Base-by-base conservation (phyloP, 1,140 invertebrate species). In the Maconellicoccus hirsutus region DNA sequence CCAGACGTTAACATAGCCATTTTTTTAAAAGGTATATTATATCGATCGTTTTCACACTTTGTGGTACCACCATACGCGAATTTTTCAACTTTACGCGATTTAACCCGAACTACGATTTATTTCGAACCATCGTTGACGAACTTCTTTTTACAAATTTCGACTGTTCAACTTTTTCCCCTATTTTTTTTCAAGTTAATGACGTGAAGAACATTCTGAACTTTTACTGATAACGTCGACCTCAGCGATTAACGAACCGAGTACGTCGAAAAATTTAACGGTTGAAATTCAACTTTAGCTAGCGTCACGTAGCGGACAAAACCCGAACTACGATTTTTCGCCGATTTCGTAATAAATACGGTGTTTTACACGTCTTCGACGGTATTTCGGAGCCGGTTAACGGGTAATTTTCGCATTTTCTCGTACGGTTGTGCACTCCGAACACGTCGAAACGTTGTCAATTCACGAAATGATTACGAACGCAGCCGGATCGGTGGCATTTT, bases 1-100 rank as follows among this genome's bases (percentile, higher is more conserved):
- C 61, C 61, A 66, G 61, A 66, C 22, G 61, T 66, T 66, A 66
- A 26, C 61, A 66, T 66, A 14, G 59, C 72, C 72, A 71, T 72
- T 70, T 42, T 72, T 72, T 52, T 72, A 39, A n/a, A n/a, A n/a
- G n/a, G n/a, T n/a, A n/a, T n/a, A n/a, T n/a, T n/a, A n/a, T n/a
- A n/a, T n/a, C n/a, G n/a, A n/a, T n/a, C n/a, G n/a, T n/a, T n/a
- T n/a, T n/a, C n/a, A n/a, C n/a, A n/a, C n/a, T n/a, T n/a, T n/a
- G n/a, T n/a, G 29, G 29, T 33, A 33, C 29, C 4, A 33, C 29
- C 29, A 33, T 33, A 8, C 42, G 42, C 42, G 42, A 52, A 52
- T 16, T 2, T 52, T 3, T 16, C n/a, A 6, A 52, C 42, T 8
- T 16, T 4, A 52, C 3, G n/a, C 42, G 42, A 16, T 38, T 38